Base-by-base conservation (phyloP, 1,140 invertebrate species). In the Drosophila malerkotliana region DNA sequence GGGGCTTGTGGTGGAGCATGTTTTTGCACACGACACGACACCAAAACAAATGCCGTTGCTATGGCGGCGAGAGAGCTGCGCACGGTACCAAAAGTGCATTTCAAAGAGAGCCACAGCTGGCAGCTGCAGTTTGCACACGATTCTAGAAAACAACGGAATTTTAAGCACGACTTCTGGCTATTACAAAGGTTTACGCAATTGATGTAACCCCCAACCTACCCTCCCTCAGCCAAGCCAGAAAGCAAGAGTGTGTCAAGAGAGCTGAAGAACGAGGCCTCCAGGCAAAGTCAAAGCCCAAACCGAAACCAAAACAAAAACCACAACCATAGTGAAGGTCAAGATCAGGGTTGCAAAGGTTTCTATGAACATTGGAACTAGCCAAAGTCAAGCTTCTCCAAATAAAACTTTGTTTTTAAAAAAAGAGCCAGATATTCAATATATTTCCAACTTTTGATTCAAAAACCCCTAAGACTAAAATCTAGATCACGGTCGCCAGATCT, bases 1-100 rank as follows among this genome's bases (percentile, higher is more conserved):
- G 30, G 21, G 37, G 63, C 75, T 55, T 52, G 44, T 73, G 57
- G 14, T 37, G 26, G 32, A 34, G 12, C 18, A 18, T 48, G 26
- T 72, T 90, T 90, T 90, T 90, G 85, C 85, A 79, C 85, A 90
- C 85, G 85, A 60, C 81, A 45, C 85, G 6, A 75, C 41, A 88
- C 51, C 72, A 57, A 88, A 88, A 88, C 83, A 88, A 88, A 88
- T 69, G 34, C 75, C 78, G 82, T 85, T 85, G 61, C 82, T 82
- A 85, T 85, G 81, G 82, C 74, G 82, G 54, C 51, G 48, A 34
- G 47, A 49, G 55, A 21, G 44, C 49, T 87, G 82, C 78, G 59
- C 78, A 81, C 82, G 82, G 34, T 81, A 81, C 82, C 61, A 82
- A 47, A 63, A 49, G n/a, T 66, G 58, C 55, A 64, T 15, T n/a